phyloP scores from a whole-genome alignment of 92 coral and sea anemone species.

The Isaurus tuberculatus region DNA sequence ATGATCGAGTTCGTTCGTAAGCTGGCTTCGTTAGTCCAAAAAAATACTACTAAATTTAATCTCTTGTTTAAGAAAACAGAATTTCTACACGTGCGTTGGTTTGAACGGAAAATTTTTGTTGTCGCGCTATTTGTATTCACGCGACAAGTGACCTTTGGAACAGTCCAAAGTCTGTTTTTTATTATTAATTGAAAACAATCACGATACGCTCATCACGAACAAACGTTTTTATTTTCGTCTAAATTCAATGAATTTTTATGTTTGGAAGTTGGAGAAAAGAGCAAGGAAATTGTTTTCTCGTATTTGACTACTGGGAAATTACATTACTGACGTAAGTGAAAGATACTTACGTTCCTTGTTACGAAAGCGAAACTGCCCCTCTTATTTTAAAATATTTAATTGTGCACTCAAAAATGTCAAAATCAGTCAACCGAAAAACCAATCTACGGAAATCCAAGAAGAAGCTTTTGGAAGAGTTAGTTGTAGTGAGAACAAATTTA shows the following conservation, averaged over 20 bases:
- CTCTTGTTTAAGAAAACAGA: neutral
- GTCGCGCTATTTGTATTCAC: neutral
- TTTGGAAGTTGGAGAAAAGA: neutral
- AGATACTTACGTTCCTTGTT: neutral
- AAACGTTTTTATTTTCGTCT: neutral
- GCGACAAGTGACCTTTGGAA: slow-evolving; percentile 10
- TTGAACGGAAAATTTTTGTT: neutral
- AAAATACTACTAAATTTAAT: neutral
- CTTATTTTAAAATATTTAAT: neutral
- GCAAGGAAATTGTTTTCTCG: neutral
- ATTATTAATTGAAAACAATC: neutral
- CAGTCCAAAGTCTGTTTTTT: slow-evolving; percentile 5
- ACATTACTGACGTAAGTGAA: neutral
- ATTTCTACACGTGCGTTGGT: neutral
- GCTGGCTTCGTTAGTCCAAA: neutral
- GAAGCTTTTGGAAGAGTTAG: neutral
- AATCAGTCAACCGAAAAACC: neutral
- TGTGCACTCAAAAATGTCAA: neutral
- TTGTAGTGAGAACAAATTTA: neutral
- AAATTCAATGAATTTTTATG: too few species aligned
- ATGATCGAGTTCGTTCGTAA: neutral
- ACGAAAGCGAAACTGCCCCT: neutral
- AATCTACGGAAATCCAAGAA: neutral
- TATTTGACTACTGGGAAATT: too few species aligned
- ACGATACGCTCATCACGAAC: neutral